Evolutionary conservation across 64 coral and sea anemone genomes (phyloP), one percentile per base, ranked within the genome.

Genomic region (Trachythela sp.): DNA sequence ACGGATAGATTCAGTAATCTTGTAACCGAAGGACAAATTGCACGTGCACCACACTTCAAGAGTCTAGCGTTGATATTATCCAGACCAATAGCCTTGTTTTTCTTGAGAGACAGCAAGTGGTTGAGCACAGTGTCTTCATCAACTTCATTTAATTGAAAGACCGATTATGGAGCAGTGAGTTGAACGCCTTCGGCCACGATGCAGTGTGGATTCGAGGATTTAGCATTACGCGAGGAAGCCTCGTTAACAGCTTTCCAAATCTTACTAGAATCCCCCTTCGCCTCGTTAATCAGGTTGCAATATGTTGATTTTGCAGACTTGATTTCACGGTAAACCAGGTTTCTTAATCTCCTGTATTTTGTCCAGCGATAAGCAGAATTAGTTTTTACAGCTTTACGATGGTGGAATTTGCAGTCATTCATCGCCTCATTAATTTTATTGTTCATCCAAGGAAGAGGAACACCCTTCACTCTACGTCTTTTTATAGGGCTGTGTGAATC

Each of bases 31-130:
- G 35, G 60, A 42, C 88, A 80, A 52, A 89, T 77, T 80, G 20
- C 68, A 51, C 36, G 70, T 35, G 88, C 70, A 80, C 24, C 68
- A 29, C 18, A 34, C 36, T 59, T 87, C 70, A 87, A 36, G n/a
- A 92, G 68, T 18, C 85, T 27, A 41, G 90, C 90, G 32, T 67
- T 92, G 2, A 88, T 88, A 37, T 35, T 87, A 54, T 92, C 90
- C 32, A 88, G 83, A 26, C 91, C 91, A 67, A 88, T 92, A 33
- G 86, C 91, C 41, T 92, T 92, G 38, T 85, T 59, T 8, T 9
- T 35, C 15, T 88, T 92, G 22, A 88, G 91, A 40, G 36, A 31
- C 51, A 54, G 13, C 15, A 92, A 27, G 14, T 35, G 68, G 32
- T 85, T 48, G 0, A 88, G 31, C 40, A 92, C 86, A 29, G 40